These are phyloP conservation scores for Oostethus manadensis DNA, from an alignment of 2,113 vertebrate species.

Conservation along the genomic window DNA sequence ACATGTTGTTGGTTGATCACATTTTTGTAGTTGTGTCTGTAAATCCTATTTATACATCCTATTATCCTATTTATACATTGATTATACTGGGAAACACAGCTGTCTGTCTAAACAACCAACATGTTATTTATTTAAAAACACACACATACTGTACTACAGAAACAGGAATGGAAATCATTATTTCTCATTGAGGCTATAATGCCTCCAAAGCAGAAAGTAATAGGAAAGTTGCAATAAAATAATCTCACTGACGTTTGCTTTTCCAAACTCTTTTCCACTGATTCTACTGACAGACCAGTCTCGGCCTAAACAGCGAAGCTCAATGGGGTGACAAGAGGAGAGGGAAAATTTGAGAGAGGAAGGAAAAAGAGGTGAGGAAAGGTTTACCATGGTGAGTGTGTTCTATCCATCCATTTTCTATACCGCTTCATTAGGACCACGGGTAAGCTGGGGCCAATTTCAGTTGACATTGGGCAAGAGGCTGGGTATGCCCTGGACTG, in stretches of 20 bases:
- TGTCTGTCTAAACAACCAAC: neutral
- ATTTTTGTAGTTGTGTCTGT: too few relatives aligned
- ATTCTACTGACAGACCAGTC: conserved; percentile 59
- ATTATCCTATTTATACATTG: too few relatives aligned
- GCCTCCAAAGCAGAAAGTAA: conserved; percentile 62
- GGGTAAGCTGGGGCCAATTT: too few relatives aligned
- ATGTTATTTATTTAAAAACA: neutral
- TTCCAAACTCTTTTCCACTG: conserved; percentile 65
- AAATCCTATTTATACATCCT: too few relatives aligned
- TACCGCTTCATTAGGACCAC: too few relatives aligned
- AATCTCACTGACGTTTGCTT: conserved; percentile 61
- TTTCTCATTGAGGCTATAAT: conserved; percentile 55
- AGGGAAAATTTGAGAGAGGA: conserved; percentile 4
- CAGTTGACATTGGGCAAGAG: too few relatives aligned
- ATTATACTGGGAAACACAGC: too few relatives aligned
- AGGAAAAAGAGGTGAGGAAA: conserved; percentile 8
- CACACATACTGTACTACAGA: conserved; percentile 51
- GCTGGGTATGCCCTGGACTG: too few relatives aligned
- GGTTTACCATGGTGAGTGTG: neutral
- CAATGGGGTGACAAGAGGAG: conserved; percentile 6
- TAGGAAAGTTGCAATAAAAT: conserved; percentile 64
- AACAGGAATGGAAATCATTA: conserved; percentile 69
- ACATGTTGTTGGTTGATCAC: too few relatives aligned
- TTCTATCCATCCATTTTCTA: too few relatives aligned
- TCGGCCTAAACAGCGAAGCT: conserved; percentile 35